Conservation (phyloP, 2,888 invertebrate genomes). For the Trilocha varians region DNA sequence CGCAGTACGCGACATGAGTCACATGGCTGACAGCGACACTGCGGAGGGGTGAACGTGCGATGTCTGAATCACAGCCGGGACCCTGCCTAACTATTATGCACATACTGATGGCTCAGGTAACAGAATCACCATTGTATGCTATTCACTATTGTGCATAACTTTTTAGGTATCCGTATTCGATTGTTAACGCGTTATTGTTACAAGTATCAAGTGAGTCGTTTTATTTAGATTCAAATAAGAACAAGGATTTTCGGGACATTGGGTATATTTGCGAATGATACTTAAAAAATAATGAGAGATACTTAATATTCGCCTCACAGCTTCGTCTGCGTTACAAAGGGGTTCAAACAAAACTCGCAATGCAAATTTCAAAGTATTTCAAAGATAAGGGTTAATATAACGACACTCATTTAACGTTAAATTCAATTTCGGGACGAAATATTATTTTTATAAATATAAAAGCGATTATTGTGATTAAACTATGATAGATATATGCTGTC, state of each 20-base stretch:
- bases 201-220: conserved; percentile 34
- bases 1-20: conserved; percentile 20
- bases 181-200: conserved; percentile 64
- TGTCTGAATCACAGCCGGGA: conserved; percentile 32
- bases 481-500: too few species aligned
- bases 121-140: conserved; percentile 65
- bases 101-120: conserved; percentile 66
- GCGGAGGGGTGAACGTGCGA: conserved; percentile 36
- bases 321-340: too few species aligned
- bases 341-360: too few species aligned
- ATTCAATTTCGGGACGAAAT: too few species aligned
- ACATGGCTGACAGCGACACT: conserved; percentile 23
- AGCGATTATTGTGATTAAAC: too few species aligned
- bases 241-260: conserved; percentile 23
- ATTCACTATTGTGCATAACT: conserved; percentile 63
- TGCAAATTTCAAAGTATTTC: too few species aligned
- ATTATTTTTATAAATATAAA: too few species aligned
- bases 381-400: too few species aligned
- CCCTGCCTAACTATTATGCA: conserved; percentile 55
- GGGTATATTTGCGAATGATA: conserved; percentile 1
- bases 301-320: too few species aligned
- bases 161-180: conserved; percentile 56
- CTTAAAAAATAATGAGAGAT: too few species aligned
- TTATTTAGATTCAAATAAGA: conserved; percentile 52
- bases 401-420: too few species aligned